phyloP scores from a whole-genome alignment of 2,797 vertebrate species.

The Acrossocheilus fasciatus region DNA sequence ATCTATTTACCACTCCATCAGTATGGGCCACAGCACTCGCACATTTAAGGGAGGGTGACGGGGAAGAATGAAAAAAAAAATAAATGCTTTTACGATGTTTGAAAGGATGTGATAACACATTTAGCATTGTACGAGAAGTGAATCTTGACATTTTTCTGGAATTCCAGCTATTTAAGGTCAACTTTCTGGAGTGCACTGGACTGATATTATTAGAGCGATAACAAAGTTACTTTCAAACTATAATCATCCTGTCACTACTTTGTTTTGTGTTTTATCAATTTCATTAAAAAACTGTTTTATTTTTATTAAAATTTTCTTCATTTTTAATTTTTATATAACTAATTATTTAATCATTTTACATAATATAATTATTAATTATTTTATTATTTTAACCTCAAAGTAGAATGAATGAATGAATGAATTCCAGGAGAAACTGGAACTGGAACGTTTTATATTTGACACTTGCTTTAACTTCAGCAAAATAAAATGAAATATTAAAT shows the following conservation, averaged over 20 bases:
- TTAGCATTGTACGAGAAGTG: conserved; percentile 18
- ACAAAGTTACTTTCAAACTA: conserved; percentile 11
- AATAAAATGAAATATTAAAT: background rate
- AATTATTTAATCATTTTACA: background rate
- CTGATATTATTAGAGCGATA: conserved; percentile 28
- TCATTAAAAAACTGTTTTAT: background rate
- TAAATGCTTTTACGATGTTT: background rate
- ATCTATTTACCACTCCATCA: conserved; percentile 74
- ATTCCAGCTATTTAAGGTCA: conserved; percentile 35
- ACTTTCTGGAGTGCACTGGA: conserved; percentile 33
- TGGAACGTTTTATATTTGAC: background rate
- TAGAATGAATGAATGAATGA: background rate
- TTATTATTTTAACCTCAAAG: background rate
- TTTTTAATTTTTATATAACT: background rate
- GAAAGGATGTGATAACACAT: background rate
- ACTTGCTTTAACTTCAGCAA: background rate
- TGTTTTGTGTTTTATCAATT: background rate
- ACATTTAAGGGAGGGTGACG: background rate
- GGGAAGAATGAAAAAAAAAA: background rate
- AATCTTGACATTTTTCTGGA: conserved; percentile 26
- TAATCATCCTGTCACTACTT: background rate
- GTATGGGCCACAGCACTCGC: conserved; percentile 63
- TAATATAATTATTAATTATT: background rate
- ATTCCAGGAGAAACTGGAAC: background rate
- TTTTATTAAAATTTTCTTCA: background rate